These are phyloP conservation scores for Sepioteuthis lessoniana DNA, from an alignment of 2,888 invertebrate species.

Conservation along the genomic window DNA sequence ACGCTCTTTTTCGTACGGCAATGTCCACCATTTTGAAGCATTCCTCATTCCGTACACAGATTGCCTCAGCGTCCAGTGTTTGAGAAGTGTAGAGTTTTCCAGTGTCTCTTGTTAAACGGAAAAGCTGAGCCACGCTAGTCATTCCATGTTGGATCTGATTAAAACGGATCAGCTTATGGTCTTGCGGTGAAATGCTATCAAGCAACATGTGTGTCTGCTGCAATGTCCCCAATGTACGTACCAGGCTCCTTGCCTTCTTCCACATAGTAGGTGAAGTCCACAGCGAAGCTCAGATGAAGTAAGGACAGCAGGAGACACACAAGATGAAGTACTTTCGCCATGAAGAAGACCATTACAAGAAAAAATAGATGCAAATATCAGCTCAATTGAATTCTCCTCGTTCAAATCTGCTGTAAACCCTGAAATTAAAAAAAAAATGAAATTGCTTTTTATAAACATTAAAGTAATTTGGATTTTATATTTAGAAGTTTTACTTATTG, in stretches of 20 bases:
- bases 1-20: not conserved
- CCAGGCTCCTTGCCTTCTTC: constrained; percentile 20
- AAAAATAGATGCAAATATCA: not conserved
- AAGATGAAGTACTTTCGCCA: not conserved
- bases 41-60: not conserved
- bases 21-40: not conserved
- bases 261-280: not conserved
- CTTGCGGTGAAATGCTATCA: not conserved
- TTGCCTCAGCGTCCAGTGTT: not conserved
- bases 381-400: not conserved
- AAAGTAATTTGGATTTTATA: not conserved
- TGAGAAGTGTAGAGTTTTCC: not conserved
- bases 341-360: not conserved
- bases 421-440: not conserved
- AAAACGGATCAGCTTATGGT: not conserved
- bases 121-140: not conserved
- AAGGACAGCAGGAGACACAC: constrained; percentile 1
- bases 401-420: not conserved
- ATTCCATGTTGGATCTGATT: not conserved
- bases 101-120: not conserved
- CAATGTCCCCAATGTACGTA: not conserved
- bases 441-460: too few species aligned
- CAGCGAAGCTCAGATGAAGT: not conserved
- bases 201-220: not conserved
- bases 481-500: too few species aligned